Base-by-base conservation (phyloP, 2,797 vertebrate genomes). In the Periophthalmus magnuspinnatus region DNA sequence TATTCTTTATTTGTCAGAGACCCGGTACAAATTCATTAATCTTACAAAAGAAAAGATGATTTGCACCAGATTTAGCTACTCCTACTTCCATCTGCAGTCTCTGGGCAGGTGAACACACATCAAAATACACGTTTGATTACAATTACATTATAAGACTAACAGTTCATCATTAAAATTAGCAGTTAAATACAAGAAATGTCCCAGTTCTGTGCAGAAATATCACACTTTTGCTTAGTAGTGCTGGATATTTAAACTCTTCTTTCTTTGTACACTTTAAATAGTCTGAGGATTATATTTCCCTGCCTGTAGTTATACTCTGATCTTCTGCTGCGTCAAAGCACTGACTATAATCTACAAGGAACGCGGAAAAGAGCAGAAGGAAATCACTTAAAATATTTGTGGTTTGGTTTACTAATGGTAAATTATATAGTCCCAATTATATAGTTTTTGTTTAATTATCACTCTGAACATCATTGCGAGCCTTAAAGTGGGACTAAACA, bases 201-300 rank as follows among this genome's bases (percentile, higher is more conserved):
- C n/a, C n/a, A n/a, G n/a, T n/a, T 19, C 19, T 24, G 52, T 55
- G 21, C 21, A 24, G n/a, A 22, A 55, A 55, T 55, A 21, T 6
- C 48, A 19, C 19, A 50, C 6, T 21, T 55, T 22, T 55, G 21
- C 21, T 54, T 54, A n/a, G 8, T 8, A 56, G 2, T 1, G 4
- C 10, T 14, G 13, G 3, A 14, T 14, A 6, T 17, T 57, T 16
- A 32, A 28, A 57, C 55, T 32, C 1, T 57, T 57, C 32, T 28
- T n/a, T 50, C 3, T n/a, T n/a, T 6, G 82, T 86, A 84, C 88
- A 90, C 90, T 88, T 82, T 81, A 67, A 68, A 88, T 80, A 74
- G 83, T 87, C 80, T 74, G 55, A 81, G 83, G 85, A 87, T 90
- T 91, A 79, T 81, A 75, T 71, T 86, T 83, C 81, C 84, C 85